Base-by-base conservation (phyloP, 2,797 vertebrate species). In the Remorina albescens region DNA sequence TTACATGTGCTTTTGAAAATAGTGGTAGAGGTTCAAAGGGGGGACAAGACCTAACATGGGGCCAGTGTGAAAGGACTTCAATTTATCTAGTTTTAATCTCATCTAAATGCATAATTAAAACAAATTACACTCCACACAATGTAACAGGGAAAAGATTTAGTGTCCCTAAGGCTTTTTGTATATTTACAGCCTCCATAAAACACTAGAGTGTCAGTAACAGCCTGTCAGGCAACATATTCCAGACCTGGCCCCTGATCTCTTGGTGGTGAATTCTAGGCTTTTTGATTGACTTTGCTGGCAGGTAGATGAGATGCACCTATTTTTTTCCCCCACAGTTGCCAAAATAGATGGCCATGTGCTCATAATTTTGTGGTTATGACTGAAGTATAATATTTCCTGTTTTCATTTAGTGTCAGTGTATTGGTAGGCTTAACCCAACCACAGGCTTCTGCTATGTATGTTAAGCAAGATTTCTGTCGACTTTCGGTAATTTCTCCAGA, bases 181-280 rank as follows among this genome's bases (percentile, higher is more conserved):
- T 89, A 94, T 94, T 94, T 92, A 93, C 81, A 74, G 78, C 85
- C 85, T 70, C 87, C 71, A 91, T 94, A 94, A 94, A 93, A 86
- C 88, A 89, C 80, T 72, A 63, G 71, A 78, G 84, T 90, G 90
- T 93, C 92, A 93, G 90, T 90, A 88, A 88, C 79, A 64, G 80
- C 80, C 87, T 70, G 78, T 93, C 89, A 86, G 83, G 83, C 76
- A 75, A 73, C 53, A 30, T 88, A 86, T 87, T 85, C 80, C 62
- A 87, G 91, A 86, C 80, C 71, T 85, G 73, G 79, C 65, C 76
- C 83, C 85, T 92, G 89, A 92, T 92, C 86, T 89, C 83, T 84
- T 72, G 64, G 82, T 85, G 80, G 80, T 86, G 69, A 88, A 81
- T 85, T 88, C 80, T 47, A 30, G 56, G 59, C 58, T 65, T 85